Conservation (phyloP, 2,797 vertebrate species). For the Amblyraja radiata region DNA sequence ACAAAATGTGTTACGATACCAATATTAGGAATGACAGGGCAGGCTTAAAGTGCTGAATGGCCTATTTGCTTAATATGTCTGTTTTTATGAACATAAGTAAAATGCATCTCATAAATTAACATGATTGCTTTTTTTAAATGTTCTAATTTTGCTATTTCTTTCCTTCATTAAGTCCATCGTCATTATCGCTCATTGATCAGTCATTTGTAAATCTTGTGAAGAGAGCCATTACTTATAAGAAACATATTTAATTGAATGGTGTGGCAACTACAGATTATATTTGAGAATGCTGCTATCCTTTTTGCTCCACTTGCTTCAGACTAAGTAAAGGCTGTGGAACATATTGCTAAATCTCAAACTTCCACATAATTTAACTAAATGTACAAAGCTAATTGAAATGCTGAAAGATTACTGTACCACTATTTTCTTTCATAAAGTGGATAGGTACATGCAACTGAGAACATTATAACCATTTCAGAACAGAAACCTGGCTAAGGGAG, state of each 20-base stretch:
- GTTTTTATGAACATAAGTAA: background rate
- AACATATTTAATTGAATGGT: background rate
- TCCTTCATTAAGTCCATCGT: background rate
- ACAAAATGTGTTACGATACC: background rate
- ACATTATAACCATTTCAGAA: too few species aligned
- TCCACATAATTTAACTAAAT: background rate
- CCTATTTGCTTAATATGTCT: too few species aligned
- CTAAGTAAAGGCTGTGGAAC: background rate
- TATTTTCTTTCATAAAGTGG: background rate
- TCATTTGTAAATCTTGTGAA: background rate
- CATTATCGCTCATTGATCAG: background rate
- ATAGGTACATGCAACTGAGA: too few species aligned
- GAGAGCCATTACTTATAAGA: background rate
- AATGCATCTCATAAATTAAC: background rate
- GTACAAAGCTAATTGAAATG: background rate
- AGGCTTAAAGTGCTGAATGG: too few species aligned
- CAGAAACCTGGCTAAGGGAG: too few species aligned
- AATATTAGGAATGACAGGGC: background rate
- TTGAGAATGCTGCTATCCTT: background rate
- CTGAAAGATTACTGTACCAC: constrained; percentile 11
- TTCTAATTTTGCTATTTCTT: background rate
- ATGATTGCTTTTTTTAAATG: too few species aligned
- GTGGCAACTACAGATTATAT: background rate
- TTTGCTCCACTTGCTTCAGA: background rate
- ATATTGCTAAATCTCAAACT: background rate